These are phyloP conservation scores for Leiothrix lutea DNA, from an alignment of 2,113 vertebrate genomes.

Conservation along the genomic window DNA sequence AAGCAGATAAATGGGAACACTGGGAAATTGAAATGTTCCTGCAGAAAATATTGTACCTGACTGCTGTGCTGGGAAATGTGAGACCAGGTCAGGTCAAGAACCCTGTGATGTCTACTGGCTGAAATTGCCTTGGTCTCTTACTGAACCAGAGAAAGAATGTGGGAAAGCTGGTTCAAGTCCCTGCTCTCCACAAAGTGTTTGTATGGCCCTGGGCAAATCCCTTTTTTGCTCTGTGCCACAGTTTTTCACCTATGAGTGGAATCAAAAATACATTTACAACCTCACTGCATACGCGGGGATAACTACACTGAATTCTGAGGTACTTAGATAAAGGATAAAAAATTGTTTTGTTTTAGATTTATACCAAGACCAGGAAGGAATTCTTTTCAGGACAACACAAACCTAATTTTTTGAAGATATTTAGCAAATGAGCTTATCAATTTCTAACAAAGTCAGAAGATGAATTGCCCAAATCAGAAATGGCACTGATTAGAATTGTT, in stretches of 20 bases:
- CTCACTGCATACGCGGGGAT: accelerated
- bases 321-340: not conserved
- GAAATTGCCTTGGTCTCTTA: not conserved
- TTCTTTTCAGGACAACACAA: not conserved
- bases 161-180: constrained; percentile 8
- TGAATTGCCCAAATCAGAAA: not conserved
- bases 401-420: not conserved
- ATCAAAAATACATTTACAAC: not conserved
- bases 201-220: not conserved
- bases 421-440: not conserved
- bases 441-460: not conserved
- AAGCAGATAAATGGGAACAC: not conserved
- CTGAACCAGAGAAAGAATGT: constrained; percentile 43
- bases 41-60: not conserved
- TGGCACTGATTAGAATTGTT: not conserved
- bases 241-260: accelerated
- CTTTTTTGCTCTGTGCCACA: not conserved
- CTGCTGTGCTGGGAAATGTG: not conserved
- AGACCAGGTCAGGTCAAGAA: not conserved
- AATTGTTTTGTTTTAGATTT: not conserved
- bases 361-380: not conserved
- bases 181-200: not conserved
- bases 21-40: not conserved
- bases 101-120: not conserved
- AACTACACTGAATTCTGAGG: not conserved